Conservation (phyloP, 2,113 vertebrate species). For the Pseudonaja textilis region DNA sequence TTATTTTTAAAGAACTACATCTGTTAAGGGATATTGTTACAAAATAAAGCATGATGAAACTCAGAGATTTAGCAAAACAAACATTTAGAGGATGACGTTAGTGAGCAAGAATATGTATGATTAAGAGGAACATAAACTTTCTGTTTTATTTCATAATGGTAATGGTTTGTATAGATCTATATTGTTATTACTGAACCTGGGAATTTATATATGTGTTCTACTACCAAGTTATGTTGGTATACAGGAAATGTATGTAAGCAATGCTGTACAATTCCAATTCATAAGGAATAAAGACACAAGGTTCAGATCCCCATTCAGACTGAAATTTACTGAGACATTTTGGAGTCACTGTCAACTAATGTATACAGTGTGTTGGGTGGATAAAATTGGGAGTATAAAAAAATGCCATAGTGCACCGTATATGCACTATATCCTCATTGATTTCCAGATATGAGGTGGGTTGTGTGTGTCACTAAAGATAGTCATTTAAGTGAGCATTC, state of each 20-base stretch:
- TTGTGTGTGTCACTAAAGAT: not conserved
- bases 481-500: not conserved
- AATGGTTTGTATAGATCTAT: not conserved
- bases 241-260: not conserved
- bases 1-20: not conserved
- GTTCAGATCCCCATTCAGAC: not conserved
- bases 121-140: not conserved
- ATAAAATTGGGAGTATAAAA: not conserved
- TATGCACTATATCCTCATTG: not conserved
- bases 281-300: not conserved
- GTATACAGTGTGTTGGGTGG: not conserved
- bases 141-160: not conserved
- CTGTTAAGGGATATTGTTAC: not conserved
- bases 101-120: not conserved
- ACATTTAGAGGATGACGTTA: not conserved
- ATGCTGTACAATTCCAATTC: not conserved
- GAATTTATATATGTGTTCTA: not conserved
- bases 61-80: not conserved
- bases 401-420: not conserved
- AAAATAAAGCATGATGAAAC: not conserved
- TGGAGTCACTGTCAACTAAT: not conserved
- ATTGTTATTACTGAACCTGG: not conserved
- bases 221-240: not conserved
- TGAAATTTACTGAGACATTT: not conserved
- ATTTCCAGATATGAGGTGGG: not conserved